Percentiles rank a stretch among this genome's conserved stretches.
Conservation (phyloP, 2,113 vertebrate genomes). For the Trinectes maculatus region DNA sequence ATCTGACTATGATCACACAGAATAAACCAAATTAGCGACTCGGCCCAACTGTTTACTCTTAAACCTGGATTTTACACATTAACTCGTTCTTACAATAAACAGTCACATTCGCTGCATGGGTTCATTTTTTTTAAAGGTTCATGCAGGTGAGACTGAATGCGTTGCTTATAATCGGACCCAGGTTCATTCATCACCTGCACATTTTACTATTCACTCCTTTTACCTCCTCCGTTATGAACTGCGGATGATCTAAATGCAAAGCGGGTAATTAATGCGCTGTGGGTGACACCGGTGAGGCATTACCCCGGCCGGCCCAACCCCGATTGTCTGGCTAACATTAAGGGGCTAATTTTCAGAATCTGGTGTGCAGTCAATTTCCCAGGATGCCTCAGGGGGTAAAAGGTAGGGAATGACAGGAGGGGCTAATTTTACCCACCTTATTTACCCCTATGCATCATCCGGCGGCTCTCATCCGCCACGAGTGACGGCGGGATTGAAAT, state of each 20-base stretch:
- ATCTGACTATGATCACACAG: not conserved
- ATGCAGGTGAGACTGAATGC: not conserved
- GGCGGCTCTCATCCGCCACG: conserved; percentile 89
- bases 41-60: conserved; percentile 19
- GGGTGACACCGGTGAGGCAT: conserved; percentile 92
- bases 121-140: not conserved
- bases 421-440: conserved; percentile 98
- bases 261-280: conserved; percentile 92
- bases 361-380: conserved; percentile 99
- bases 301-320: conserved; percentile 82
- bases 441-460: conserved; percentile 99
- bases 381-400: conserved; percentile 88
- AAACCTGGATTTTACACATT: not conserved
- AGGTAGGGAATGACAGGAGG: conserved; percentile 94
- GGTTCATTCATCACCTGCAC: conserved; percentile 34
- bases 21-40: conserved; percentile 32
- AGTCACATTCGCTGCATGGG: not conserved
- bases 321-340: conserved; percentile 97
- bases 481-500: conserved; percentile 89
- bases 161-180: conserved; percentile 38
- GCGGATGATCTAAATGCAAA: conserved; percentile 63
- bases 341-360: conserved; percentile 99
- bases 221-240: conserved; percentile 40
- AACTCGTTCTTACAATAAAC: conserved; percentile 1
- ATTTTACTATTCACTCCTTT: conserved; percentile 42